Evolutionary conservation across 2,113 vertebrate genomes (phyloP).

Genomic region (Hymenochirus boettgeri): DNA sequence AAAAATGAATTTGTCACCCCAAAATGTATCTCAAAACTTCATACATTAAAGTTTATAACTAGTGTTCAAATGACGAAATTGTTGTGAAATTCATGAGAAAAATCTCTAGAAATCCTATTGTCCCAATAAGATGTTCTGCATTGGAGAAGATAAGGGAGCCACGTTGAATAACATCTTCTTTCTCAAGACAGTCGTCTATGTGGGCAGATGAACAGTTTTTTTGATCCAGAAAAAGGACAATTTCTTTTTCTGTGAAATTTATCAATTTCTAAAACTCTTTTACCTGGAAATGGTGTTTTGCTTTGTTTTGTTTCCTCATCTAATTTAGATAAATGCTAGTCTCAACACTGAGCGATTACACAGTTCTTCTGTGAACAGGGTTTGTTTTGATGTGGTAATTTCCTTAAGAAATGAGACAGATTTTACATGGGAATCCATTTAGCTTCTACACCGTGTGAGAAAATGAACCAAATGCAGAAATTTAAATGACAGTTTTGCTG

Average conservation of each 20-base stretch:
- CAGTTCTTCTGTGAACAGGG: background rate
- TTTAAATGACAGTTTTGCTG: too few relatives aligned
- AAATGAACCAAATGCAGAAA: too few relatives aligned
- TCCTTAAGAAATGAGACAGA: background rate
- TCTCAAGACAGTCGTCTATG: background rate
- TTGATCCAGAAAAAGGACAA: background rate
- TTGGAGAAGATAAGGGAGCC: conserved; percentile 24
- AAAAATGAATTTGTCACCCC: too few relatives aligned
- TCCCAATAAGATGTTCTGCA: background rate
- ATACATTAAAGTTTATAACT: too few relatives aligned
- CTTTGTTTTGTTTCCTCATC: background rate
- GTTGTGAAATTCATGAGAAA: conserved; percentile 8
- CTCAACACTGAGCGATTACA: conserved; percentile 16
- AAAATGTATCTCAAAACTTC: too few relatives aligned
- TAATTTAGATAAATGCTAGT: conserved; percentile 32
- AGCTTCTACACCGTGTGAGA: too few relatives aligned
- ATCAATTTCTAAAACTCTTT: conserved; percentile 3
- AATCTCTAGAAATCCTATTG: conserved; percentile 10
- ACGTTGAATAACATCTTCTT: background rate
- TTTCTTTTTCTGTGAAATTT: conserved; percentile 11
- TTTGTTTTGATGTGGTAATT: background rate
- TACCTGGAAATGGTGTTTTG: conserved; percentile 30
- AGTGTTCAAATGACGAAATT: too few relatives aligned
- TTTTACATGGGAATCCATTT: background rate
- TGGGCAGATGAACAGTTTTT: background rate